Conservation (phyloP, 2,113 vertebrate genomes). For the Oreochromis aureus region DNA sequence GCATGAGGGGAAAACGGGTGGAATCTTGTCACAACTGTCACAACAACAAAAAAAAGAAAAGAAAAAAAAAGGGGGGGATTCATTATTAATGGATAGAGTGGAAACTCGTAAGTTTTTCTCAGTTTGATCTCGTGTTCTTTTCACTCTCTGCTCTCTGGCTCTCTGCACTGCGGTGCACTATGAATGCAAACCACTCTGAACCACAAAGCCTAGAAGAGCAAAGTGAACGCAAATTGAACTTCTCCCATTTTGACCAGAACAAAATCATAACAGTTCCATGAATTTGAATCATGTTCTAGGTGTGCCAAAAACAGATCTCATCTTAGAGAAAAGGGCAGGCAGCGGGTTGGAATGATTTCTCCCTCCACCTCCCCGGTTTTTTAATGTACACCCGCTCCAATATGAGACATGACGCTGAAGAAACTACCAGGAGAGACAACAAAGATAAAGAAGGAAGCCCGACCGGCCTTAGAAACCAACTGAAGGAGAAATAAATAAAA, state of each 20-base stretch:
- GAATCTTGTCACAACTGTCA: slow-evolving; percentile 3
- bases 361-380: neutral
- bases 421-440: neutral
- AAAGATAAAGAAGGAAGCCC: neutral
- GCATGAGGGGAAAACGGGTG: neutral
- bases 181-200: neutral
- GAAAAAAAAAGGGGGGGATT: neutral
- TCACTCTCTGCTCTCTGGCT: neutral
- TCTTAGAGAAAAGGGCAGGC: neutral
- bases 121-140: neutral
- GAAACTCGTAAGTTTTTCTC: neutral
- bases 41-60: neutral
- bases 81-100: slow-evolving; percentile 16
- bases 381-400: neutral
- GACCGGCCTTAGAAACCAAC: neutral
- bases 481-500: neutral
- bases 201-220: no score
- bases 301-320: neutral
- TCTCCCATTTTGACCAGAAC: neutral
- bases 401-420: neutral
- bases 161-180: neutral
- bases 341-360: neutral
- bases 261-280: neutral
- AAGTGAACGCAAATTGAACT: neutral
- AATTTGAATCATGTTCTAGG: slow-evolving; percentile 7